A percentile compares a stretch with the other conserved stretches of the same genome.
phyloP scores from a whole-genome alignment of 2,888 invertebrate species.

The Meteorus colon region DNA sequence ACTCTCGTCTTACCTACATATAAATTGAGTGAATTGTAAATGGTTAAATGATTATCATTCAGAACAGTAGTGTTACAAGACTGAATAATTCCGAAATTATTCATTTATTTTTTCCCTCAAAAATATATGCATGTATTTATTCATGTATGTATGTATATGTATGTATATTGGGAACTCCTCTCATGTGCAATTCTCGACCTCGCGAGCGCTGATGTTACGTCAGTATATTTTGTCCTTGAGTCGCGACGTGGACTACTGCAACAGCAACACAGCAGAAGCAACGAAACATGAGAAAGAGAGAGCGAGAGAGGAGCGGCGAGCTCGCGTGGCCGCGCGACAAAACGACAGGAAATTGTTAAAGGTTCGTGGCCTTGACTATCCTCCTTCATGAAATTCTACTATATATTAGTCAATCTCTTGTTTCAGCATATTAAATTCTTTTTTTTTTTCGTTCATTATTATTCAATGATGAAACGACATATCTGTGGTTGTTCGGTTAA shows the following conservation, averaged over 20 bases:
- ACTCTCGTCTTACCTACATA: not conserved
- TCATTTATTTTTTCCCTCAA: not conserved
- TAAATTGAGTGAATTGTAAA: not conserved
- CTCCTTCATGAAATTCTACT: slow-evolving; percentile 38
- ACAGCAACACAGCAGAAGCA: slow-evolving; percentile 3
- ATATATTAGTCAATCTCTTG: slow-evolving; percentile 40
- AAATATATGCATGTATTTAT: no score
- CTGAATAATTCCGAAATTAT: not conserved
- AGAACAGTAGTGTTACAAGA: not conserved
- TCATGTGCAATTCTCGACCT: slow-evolving; percentile 32
- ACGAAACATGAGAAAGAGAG: slow-evolving; percentile 11
- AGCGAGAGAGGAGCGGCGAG: slow-evolving; percentile 28
- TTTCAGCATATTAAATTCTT: not conserved
- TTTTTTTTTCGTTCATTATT: not conserved
- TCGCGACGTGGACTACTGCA: slow-evolving; percentile 14
- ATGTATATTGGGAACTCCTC: slow-evolving; percentile 10
- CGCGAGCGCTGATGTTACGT: slow-evolving; percentile 28
- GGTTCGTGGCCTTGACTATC: slow-evolving; percentile 52
- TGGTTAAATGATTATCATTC: no score
- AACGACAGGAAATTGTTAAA: slow-evolving; percentile 53
- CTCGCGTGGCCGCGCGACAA: slow-evolving; percentile 38
- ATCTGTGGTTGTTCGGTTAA: not conserved
- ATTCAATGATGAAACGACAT: no score
- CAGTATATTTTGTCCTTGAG: slow-evolving; percentile 38
- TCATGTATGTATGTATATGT: not conserved